Conservation (phyloP, 2,888 invertebrate genomes). For the Plagodis pulveraria region DNA sequence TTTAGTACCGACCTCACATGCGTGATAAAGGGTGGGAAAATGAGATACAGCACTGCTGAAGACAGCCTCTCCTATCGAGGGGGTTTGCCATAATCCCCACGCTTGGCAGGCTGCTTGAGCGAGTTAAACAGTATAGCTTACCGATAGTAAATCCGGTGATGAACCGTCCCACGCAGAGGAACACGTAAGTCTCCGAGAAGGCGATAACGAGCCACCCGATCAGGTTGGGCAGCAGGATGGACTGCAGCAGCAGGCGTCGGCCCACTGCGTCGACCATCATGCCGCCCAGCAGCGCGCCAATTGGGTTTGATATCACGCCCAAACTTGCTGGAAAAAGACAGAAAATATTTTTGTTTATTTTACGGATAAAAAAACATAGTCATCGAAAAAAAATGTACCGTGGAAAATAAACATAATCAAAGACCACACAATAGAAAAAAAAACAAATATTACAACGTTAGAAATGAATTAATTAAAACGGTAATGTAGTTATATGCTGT, state of each 20-base stretch:
- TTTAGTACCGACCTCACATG: too few species aligned
- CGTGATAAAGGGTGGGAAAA: too few species aligned
- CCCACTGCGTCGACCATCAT: constrained; percentile 88
- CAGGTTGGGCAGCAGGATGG: constrained; percentile 88
- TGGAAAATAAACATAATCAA: too few species aligned
- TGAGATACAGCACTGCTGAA: too few species aligned
- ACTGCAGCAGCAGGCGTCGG: constrained; percentile 86
- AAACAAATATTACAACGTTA: too few species aligned
- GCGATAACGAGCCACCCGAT: constrained; percentile 89
- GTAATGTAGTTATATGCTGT: too few species aligned
- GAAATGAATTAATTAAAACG: too few species aligned
- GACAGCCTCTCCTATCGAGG: too few species aligned
- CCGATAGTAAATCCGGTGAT: constrained; percentile 89
- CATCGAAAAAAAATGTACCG: too few species aligned
- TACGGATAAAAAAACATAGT: background rate
- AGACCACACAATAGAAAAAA: too few species aligned
- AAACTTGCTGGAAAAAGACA: constrained; percentile 82
- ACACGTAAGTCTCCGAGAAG: constrained; percentile 85
- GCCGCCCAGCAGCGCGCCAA: constrained; percentile 89
- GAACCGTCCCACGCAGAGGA: constrained; percentile 87
- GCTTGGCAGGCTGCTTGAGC: too few species aligned
- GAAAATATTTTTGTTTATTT: background rate
- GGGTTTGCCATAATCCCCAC: too few species aligned
- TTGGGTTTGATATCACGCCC: constrained; percentile 89
- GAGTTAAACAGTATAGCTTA: constrained; percentile 48